These are phyloP conservation scores for Drosophila sproati DNA, from an alignment of 1,140 invertebrate genomes.

Conservation along the genomic window DNA sequence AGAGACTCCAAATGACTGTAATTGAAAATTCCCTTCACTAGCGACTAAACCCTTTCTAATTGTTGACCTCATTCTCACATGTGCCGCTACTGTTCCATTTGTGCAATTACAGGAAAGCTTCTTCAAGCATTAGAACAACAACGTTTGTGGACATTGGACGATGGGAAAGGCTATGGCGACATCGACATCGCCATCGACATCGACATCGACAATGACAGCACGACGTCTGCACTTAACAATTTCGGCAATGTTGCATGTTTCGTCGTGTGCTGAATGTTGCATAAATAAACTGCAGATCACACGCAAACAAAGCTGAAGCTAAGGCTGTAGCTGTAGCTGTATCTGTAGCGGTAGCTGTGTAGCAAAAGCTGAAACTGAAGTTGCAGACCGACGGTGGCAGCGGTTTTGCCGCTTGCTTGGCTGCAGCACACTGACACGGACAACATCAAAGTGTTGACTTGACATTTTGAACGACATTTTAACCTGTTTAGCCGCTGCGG, in stretches of 20 bases:
- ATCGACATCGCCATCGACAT: constrained; percentile 26
- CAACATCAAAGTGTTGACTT: constrained; percentile 83
- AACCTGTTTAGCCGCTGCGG: constrained; percentile 78
- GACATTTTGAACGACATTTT: constrained; percentile 83
- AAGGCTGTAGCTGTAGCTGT: constrained; percentile 17
- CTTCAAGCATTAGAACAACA: constrained; percentile 68
- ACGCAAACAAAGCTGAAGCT: constrained; percentile 71
- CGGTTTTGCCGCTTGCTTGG: constrained; percentile 82
- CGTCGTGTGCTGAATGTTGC: constrained; percentile 81
- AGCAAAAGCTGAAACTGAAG: constrained; percentile 24
- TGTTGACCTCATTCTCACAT: constrained; percentile 69
- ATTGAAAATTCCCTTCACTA: constrained; percentile 14
- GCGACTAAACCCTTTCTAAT: constrained; percentile 22
- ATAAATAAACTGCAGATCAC: constrained; percentile 81
- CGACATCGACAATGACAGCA: constrained; percentile 64
- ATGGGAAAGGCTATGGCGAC: constrained; percentile 37
- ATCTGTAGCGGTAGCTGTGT: background rate
- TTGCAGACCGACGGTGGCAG: constrained; percentile 30
- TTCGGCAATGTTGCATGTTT: constrained; percentile 79
- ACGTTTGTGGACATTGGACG: constrained; percentile 19
- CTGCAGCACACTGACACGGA: constrained; percentile 64
- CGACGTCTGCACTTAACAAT: constrained; percentile 78
- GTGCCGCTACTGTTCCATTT: constrained; percentile 70
- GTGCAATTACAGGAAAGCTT: constrained; percentile 67
- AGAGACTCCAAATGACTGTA: background rate